These are phyloP conservation scores for Andrena bicolor DNA, from an alignment of 2,888 invertebrate species.

Conservation along the genomic window DNA sequence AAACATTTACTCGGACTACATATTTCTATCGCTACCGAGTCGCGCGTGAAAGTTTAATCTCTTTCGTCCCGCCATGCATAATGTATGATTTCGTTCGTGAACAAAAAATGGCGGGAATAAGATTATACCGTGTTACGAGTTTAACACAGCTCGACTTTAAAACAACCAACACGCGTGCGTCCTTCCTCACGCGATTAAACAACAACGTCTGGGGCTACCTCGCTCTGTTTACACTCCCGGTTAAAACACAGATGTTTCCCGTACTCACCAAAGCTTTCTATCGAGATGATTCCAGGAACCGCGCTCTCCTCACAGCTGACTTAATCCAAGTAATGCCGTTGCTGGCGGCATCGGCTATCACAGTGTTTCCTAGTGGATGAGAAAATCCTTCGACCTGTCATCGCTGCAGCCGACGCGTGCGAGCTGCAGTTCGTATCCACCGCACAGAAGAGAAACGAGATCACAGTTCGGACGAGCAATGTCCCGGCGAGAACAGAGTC, in stretches of 20 bases:
- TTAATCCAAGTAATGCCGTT: slow-evolving; percentile 75
- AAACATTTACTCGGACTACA: no score
- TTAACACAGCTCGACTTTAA: neutral
- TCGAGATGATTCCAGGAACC: slow-evolving; percentile 52
- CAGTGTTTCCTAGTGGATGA: slow-evolving; percentile 62
- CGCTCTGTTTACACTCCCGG: neutral
- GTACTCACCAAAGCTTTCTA: slow-evolving; percentile 72
- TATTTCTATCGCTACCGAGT: no score
- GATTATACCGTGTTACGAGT: neutral
- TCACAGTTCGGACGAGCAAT: slow-evolving; percentile 27
- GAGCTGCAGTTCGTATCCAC: slow-evolving; percentile 32
- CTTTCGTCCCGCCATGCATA: no score
- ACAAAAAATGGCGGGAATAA: slow-evolving; percentile 41
- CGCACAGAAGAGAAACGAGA: slow-evolving; percentile 26
- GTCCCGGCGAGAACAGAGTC: slow-evolving; percentile 36
- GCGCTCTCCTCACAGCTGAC: slow-evolving; percentile 59
- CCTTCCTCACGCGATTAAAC: neutral
- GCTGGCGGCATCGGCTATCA: slow-evolving; percentile 76
- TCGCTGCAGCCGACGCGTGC: slow-evolving; percentile 40
- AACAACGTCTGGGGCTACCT: neutral
- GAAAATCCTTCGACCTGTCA: slow-evolving; percentile 52
- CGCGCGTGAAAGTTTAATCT: no score
- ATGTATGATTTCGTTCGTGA: neutral
- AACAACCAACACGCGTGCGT: neutral
- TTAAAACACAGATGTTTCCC: slow-evolving; percentile 10